Conservation (phyloP, 1,140 invertebrate genomes). For the Diorhabda elongata region DNA sequence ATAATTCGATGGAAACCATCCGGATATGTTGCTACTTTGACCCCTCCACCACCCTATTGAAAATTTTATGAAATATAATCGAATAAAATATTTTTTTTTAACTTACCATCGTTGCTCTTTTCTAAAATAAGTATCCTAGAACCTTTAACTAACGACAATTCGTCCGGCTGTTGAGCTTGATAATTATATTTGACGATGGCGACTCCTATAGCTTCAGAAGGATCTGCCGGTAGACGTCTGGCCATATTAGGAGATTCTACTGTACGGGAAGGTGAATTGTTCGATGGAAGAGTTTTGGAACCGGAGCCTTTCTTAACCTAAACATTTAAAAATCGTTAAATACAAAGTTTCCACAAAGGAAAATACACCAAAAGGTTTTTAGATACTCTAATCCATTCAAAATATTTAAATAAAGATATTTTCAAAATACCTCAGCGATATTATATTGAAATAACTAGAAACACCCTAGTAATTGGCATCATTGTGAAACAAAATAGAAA, state of each 20-base stretch:
- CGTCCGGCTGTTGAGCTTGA: constrained; percentile 94
- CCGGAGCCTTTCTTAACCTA: constrained; percentile 55
- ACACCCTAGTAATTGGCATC: no score
- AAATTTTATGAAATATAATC: not conserved
- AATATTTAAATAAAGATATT: no score
- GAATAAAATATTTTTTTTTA: constrained; percentile 1
- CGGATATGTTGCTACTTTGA: constrained; percentile 74
- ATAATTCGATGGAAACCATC: constrained; percentile 98
- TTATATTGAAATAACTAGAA: no score
- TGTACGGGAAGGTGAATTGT: constrained; percentile 75
- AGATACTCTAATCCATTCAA: no score
- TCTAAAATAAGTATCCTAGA: constrained; percentile 89
- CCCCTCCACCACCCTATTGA: constrained; percentile 92
- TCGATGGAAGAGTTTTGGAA: constrained; percentile 78
- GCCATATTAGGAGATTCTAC: constrained; percentile 73
- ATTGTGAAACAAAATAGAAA: no score
- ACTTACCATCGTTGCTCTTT: constrained; percentile 90
- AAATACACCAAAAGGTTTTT: no score
- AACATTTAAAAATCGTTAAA: constrained; percentile 3
- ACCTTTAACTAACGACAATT: constrained; percentile 88
- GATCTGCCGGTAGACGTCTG: constrained; percentile 70
- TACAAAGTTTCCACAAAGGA: not conserved
- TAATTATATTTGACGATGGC: constrained; percentile 98
- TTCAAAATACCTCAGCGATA: no score
- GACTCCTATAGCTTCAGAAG: constrained; percentile 80